These are phyloP conservation scores for Ectropis crepuscularia DNA, from an alignment of 2,888 invertebrate species.

Conservation along the genomic window DNA sequence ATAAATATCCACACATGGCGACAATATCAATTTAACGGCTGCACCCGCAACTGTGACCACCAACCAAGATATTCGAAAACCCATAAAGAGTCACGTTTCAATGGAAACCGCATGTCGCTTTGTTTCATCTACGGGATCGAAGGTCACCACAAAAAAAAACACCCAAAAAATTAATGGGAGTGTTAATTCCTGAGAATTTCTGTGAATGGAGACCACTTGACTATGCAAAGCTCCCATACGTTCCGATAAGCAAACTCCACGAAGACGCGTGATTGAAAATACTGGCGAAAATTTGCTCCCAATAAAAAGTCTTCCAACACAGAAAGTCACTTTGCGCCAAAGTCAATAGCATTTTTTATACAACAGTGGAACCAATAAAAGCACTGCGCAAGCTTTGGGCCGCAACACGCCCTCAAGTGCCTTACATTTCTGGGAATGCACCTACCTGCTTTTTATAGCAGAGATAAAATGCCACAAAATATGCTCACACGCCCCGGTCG, in stretches of 20 bases:
- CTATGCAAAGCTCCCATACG: slow-evolving; percentile 10
- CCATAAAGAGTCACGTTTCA: slow-evolving; percentile 61
- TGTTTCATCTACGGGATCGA: slow-evolving; percentile 53
- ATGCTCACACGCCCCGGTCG: slow-evolving; percentile 64
- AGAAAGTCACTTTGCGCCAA: slow-evolving; percentile 60
- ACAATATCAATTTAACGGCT: slow-evolving; percentile 41
- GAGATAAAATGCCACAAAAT: slow-evolving; percentile 68
- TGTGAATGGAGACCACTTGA: slow-evolving; percentile 46
- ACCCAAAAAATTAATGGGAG: slow-evolving; percentile 55
- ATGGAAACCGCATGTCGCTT: slow-evolving; percentile 59
- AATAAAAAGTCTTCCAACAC: slow-evolving; percentile 41
- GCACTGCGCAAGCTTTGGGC: slow-evolving; percentile 46
- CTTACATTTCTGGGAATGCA: slow-evolving; percentile 72
- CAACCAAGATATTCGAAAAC: slow-evolving; percentile 55
- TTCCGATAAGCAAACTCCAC: neutral
- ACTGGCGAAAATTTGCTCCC: slow-evolving; percentile 12
- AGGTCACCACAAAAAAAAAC: slow-evolving; percentile 54
- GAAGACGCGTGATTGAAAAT: slow-evolving; percentile 21
- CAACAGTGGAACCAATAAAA: slow-evolving; percentile 17
- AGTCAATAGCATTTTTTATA: slow-evolving; percentile 52
- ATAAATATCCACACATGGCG: slow-evolving; percentile 36
- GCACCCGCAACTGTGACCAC: slow-evolving; percentile 55
- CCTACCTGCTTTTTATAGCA: slow-evolving; percentile 80
- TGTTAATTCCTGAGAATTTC: slow-evolving; percentile 50
- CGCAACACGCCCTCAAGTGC: slow-evolving; percentile 60